Conservation (phyloP, 2,888 invertebrate genomes). For the Coremacera marginata region DNA sequence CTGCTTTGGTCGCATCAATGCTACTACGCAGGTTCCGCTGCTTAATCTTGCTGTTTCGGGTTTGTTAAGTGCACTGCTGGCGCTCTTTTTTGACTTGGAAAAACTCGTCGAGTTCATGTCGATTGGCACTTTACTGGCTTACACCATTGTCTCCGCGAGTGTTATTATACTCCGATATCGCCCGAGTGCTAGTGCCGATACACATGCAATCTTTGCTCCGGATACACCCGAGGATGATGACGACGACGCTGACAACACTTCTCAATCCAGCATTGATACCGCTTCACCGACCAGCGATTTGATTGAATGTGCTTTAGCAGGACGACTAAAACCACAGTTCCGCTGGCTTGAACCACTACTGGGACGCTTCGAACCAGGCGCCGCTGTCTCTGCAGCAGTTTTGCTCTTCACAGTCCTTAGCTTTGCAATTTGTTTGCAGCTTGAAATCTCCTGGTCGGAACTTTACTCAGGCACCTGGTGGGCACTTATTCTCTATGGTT, state of each 20-base stretch:
- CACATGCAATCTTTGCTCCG: slow-evolving; percentile 71
- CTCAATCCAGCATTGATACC: slow-evolving; percentile 74
- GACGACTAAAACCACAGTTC: slow-evolving; percentile 80
- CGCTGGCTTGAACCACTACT: slow-evolving; percentile 80
- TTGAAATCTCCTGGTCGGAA: slow-evolving; percentile 75
- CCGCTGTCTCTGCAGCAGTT: slow-evolving; percentile 80
- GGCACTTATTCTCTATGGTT: slow-evolving; percentile 76
- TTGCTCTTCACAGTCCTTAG: slow-evolving; percentile 77
- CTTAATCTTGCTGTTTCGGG: slow-evolving; percentile 84
- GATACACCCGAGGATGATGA: slow-evolving; percentile 73
- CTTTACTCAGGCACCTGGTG: slow-evolving; percentile 75
- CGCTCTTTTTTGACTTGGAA: slow-evolving; percentile 87
- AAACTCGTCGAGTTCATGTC: slow-evolving; percentile 96
- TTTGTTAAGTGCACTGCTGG: slow-evolving; percentile 80
- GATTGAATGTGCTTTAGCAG: slow-evolving; percentile 77
- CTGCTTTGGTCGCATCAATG: slow-evolving; percentile 81
- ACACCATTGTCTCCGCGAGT: slow-evolving; percentile 91
- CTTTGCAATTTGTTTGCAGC: slow-evolving; percentile 78
- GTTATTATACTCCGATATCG: slow-evolving; percentile 88
- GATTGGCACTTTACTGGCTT: slow-evolving; percentile 88
- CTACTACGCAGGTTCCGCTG: slow-evolving; percentile 85
- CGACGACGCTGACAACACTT: slow-evolving; percentile 72
- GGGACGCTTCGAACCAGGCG: slow-evolving; percentile 82
- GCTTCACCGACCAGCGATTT: slow-evolving; percentile 72
- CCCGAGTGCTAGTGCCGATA: slow-evolving; percentile 71